These are phyloP conservation scores for Ondatra zibethicus DNA, from an alignment of 2,113 vertebrate species.

Conservation along the genomic window DNA sequence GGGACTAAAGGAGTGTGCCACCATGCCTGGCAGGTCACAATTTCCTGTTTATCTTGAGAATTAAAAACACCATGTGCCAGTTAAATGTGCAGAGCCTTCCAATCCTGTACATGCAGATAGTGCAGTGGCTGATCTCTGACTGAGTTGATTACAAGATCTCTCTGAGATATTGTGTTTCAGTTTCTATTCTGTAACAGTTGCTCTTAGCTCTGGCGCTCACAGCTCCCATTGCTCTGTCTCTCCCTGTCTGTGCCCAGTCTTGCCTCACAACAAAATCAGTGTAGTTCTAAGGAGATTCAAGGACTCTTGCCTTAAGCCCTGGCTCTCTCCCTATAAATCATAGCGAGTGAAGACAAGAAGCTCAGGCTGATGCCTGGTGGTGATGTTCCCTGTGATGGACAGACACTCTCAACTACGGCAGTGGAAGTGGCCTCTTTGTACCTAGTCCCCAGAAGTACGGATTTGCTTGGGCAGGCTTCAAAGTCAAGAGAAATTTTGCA, in stretches of 20 bases:
- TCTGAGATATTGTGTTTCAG: not conserved
- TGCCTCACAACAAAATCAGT: not conserved
- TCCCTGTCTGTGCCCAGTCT: not conserved
- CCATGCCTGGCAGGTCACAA: not conserved
- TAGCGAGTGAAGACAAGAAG: not conserved
- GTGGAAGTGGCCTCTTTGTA: not conserved
- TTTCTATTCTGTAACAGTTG: not conserved
- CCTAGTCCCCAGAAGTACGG: not conserved
- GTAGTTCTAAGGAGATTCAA: conserved; percentile 41
- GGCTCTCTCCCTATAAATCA: not conserved
- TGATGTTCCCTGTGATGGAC: not conserved
- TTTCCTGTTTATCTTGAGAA: conserved; percentile 43
- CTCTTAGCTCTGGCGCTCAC: not conserved
- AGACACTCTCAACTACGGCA: not conserved
- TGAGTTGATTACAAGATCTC: not conserved
- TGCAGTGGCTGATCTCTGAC: not conserved
- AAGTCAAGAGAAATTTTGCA: not conserved
- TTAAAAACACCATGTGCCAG: conserved; percentile 28
- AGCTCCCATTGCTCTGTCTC: not conserved
- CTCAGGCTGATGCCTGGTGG: not conserved
- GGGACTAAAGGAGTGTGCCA: not conserved
- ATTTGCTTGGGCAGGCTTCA: not conserved
- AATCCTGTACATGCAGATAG: not conserved
- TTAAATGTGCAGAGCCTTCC: not conserved
- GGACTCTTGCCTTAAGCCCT: conserved; percentile 9